A percentile compares a stretch with the other conserved stretches of the same genome.
Evolutionary conservation across 2,888 invertebrate genomes (phyloP).

Genomic region (Clistopyga incitator): DNA sequence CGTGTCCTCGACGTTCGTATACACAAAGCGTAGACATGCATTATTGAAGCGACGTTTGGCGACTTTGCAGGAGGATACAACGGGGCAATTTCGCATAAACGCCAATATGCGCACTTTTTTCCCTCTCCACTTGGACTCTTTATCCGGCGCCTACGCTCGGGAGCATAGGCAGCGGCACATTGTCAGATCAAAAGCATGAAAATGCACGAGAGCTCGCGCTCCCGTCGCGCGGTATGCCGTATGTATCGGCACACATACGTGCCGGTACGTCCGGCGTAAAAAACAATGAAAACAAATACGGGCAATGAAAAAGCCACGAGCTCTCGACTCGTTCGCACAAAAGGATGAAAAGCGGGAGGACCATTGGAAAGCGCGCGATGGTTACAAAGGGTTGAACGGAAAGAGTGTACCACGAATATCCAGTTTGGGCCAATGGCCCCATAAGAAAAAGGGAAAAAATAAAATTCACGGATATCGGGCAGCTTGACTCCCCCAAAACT

Average conservation of each 20-base stretch:
- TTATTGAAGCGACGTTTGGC: constrained; percentile 58
- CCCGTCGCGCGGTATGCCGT: constrained; percentile 23
- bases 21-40: constrained; percentile 51
- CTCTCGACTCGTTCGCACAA: constrained; percentile 68
- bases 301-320: constrained; percentile 79
- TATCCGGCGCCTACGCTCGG: constrained; percentile 58
- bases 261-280: constrained; percentile 64
- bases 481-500: constrained; percentile 64
- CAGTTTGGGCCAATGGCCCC: constrained; percentile 70
- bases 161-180: constrained; percentile 59
- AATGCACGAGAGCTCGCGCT: constrained; percentile 68
- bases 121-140: constrained; percentile 58
- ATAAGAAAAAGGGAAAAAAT: constrained; percentile 34
- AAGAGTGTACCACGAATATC: constrained; percentile 74
- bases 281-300: constrained; percentile 82
- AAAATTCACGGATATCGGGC: constrained; percentile 14
- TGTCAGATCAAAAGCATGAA: constrained; percentile 79
- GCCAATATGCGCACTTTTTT: constrained; percentile 65
- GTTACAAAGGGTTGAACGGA: constrained; percentile 78
- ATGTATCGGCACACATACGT: constrained; percentile 17
- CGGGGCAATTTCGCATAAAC: constrained; percentile 66
- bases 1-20: constrained; percentile 40
- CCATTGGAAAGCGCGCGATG: constrained; percentile 60
- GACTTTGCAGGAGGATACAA: constrained; percentile 54
- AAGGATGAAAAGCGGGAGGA: constrained; percentile 75